phyloP scores from a whole-genome alignment of 2,113 vertebrate species.

The Columba livia region DNA sequence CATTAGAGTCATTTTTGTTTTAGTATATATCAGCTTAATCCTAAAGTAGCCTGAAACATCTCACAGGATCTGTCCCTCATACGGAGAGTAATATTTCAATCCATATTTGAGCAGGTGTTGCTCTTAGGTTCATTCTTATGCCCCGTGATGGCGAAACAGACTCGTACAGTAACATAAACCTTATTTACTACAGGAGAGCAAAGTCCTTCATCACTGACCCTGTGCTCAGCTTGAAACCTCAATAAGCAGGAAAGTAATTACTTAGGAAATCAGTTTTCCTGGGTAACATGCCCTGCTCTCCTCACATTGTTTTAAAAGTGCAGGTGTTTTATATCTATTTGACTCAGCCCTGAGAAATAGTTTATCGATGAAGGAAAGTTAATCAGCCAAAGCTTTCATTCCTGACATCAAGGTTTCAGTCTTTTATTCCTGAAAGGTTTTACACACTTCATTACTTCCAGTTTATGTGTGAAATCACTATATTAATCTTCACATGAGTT shows the following conservation, averaged over 20 bases:
- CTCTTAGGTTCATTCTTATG: background rate
- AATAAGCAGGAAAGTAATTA: constrained; percentile 47
- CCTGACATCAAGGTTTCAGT: background rate
- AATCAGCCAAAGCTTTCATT: background rate
- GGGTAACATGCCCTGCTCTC: background rate
- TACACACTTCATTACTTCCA: constrained; percentile 4
- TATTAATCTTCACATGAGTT: constrained; percentile 3
- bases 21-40: background rate
- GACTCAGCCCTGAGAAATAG: background rate
- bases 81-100: background rate
- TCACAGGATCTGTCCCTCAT: background rate
- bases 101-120: background rate
- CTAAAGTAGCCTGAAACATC: background rate
- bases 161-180: background rate
- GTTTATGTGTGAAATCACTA: constrained; percentile 13
- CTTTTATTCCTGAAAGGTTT: constrained; percentile 3
- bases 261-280: constrained; percentile 50
- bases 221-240: constrained; percentile 9
- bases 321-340: background rate
- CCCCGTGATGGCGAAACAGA: background rate
- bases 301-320: background rate
- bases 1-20: background rate
- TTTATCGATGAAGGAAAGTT: constrained; percentile 14
- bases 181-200: constrained; percentile 8
- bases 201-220: constrained; percentile 22